phyloP scores from a whole-genome alignment of 1,140 invertebrate species.

The Limonius californicus region DNA sequence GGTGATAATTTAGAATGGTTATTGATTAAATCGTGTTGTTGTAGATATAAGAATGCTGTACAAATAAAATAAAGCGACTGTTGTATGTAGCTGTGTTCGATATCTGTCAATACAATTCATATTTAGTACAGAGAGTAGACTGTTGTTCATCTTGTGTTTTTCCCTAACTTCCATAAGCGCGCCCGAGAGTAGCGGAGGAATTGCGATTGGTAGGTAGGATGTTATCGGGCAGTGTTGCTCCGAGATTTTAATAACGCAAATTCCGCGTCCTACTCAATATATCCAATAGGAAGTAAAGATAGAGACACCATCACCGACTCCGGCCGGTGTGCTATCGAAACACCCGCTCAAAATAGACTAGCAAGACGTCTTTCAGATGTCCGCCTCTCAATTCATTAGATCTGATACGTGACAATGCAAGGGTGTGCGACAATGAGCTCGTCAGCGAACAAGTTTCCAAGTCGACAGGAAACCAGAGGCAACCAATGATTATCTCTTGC shows the following conservation, averaged over 20 bases:
- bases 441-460: slow-evolving; percentile 44
- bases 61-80: slow-evolving; percentile 6
- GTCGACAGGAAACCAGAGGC: slow-evolving; percentile 42
- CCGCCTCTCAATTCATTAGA: slow-evolving; percentile 42
- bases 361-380: slow-evolving; percentile 37
- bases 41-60: slow-evolving; percentile 2
- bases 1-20: slow-evolving; percentile 2
- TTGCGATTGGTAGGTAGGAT: neutral
- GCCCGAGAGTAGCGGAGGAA: no score
- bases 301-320: neutral
- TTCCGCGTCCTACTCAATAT: neutral
- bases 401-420: slow-evolving; percentile 42
- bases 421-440: slow-evolving; percentile 40
- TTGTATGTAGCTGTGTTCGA: neutral
- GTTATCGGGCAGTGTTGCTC: no score
- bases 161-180: no score
- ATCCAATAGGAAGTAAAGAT: neutral
- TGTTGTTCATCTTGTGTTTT: no score
- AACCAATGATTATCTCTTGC: slow-evolving; percentile 43
- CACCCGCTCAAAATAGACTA: slow-evolving; percentile 7
- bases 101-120: slow-evolving; percentile 5
- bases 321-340: slow-evolving; percentile 3
- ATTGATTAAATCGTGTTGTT: neutral
- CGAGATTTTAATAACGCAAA: slow-evolving; percentile 1
- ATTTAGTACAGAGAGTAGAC: neutral